phyloP scores from a whole-genome alignment of 2,113 vertebrate genomes.

The Laticauda colubrina region DNA sequence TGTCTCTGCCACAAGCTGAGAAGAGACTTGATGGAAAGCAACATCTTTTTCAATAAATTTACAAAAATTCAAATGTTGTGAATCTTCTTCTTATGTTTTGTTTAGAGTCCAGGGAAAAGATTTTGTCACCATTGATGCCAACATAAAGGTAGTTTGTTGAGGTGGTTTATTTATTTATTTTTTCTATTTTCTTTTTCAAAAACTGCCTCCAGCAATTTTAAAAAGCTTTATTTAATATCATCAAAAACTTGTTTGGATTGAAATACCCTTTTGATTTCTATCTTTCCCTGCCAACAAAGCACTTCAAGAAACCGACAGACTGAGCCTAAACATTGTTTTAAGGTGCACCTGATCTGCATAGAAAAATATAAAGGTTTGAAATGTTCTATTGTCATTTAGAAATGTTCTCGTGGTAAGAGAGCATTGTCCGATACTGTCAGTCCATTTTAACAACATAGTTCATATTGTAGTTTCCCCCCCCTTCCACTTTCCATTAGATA shows the following conservation, averaged over 20 bases:
- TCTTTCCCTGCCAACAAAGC: neutral
- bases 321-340: neutral
- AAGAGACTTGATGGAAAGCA: neutral
- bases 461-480: rapidly evolving
- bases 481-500: neutral
- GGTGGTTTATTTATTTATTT: constrained; percentile 23
- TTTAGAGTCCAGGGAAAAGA: neutral
- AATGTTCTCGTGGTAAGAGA: neutral
- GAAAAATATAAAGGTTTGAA: neutral
- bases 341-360: rapidly evolving
- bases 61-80: constrained; percentile 28
- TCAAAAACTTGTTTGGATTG: constrained; percentile 19
- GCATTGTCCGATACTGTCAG: neutral
- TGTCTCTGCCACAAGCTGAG: neutral
- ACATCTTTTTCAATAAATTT: constrained; percentile 37
- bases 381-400: neutral
- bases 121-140: constrained; percentile 12
- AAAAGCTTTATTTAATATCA: neutral
- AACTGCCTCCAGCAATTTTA: constrained; percentile 7
- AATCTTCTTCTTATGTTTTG: neutral
- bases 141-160: constrained; percentile 39
- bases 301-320: neutral
- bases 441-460: neutral
- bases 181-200: constrained; percentile 1
- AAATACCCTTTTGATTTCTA: constrained; percentile 25